These are phyloP conservation scores for Drosophila anomalata DNA, from an alignment of 2,888 invertebrate species.

Conservation along the genomic window DNA sequence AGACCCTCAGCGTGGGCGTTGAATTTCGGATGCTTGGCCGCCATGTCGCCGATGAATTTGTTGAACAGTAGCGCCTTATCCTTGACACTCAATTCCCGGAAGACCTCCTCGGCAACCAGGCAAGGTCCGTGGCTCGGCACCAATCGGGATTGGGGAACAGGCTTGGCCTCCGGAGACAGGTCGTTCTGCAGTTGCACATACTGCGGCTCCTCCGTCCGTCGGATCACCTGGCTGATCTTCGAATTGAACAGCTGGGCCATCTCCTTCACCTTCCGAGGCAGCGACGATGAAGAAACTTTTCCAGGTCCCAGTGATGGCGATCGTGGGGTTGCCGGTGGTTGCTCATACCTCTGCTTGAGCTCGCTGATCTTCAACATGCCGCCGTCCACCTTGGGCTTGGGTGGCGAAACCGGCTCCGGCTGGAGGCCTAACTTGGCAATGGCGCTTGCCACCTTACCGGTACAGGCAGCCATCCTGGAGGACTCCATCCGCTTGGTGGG, in stretches of 20 bases:
- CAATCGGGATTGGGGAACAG: neutral
- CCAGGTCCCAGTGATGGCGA: neutral
- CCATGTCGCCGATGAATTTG: constrained; percentile 78
- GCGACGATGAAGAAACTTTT: constrained; percentile 5
- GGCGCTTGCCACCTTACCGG: constrained; percentile 67
- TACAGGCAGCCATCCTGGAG: constrained; percentile 9
- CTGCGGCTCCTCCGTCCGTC: constrained; percentile 47
- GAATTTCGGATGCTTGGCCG: constrained; percentile 75
- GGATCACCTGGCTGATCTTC: constrained; percentile 74
- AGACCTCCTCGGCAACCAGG: constrained; percentile 78
- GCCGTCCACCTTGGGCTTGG: constrained; percentile 33
- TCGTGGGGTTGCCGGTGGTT: constrained; percentile 30
- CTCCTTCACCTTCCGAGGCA: constrained; percentile 77
- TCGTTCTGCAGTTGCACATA: constrained; percentile 68
- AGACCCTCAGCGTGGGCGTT: constrained; percentile 62
- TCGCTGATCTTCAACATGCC: constrained; percentile 62
- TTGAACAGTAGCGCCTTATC: constrained; percentile 81
- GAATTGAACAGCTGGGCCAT: constrained; percentile 80
- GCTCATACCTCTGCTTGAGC: constrained; percentile 75
- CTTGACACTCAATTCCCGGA: constrained; percentile 79
- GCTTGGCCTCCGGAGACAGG: constrained; percentile 54
- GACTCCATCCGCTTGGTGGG: constrained; percentile 39
- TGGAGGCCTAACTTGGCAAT: constrained; percentile 65
- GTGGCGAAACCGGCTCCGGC: constrained; percentile 21
- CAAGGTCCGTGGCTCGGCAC: constrained; percentile 56